A percentile compares a stretch with the other conserved stretches of the same genome.
Evolutionary conservation across 2,113 vertebrate genomes (phyloP).

Genomic region (Aphelocoma coerulescens): DNA sequence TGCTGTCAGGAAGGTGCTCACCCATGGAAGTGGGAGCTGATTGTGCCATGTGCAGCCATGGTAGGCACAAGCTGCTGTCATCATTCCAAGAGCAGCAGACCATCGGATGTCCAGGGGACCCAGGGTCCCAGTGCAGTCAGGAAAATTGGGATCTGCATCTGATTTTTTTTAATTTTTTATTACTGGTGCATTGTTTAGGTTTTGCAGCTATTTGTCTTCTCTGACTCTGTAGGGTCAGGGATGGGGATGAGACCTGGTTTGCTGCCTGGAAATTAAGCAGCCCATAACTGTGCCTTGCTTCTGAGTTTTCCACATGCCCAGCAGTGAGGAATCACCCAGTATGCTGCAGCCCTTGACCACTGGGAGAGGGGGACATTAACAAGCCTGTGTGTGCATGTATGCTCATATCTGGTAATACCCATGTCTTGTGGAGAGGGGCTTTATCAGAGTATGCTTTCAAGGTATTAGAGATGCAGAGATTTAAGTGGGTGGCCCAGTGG

Average conservation of each 20-base stretch:
- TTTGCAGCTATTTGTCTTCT: background rate
- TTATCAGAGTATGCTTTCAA: background rate
- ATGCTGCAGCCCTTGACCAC: background rate
- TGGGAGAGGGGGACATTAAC: background rate
- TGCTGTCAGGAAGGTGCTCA: background rate
- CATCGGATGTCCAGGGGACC: accelerated
- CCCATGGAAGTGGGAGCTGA: background rate
- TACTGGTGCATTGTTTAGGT: background rate
- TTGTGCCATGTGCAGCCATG: background rate
- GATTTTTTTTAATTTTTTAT: background rate
- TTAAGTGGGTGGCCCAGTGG: background rate
- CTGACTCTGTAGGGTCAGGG: background rate
- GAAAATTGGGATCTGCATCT: background rate
- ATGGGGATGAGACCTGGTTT: background rate
- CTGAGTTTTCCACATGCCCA: background rate
- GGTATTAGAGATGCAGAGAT: background rate
- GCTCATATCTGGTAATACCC: background rate
- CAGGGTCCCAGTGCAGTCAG: background rate
- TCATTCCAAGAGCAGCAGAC: background rate
- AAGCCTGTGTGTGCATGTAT: background rate
- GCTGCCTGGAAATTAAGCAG: background rate
- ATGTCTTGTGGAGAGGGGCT: background rate
- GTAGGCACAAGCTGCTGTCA: background rate
- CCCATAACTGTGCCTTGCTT: background rate
- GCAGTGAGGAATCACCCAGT: background rate